phyloP scores from a whole-genome alignment of 2,888 invertebrate species.

The Drosophila quinaria region DNA sequence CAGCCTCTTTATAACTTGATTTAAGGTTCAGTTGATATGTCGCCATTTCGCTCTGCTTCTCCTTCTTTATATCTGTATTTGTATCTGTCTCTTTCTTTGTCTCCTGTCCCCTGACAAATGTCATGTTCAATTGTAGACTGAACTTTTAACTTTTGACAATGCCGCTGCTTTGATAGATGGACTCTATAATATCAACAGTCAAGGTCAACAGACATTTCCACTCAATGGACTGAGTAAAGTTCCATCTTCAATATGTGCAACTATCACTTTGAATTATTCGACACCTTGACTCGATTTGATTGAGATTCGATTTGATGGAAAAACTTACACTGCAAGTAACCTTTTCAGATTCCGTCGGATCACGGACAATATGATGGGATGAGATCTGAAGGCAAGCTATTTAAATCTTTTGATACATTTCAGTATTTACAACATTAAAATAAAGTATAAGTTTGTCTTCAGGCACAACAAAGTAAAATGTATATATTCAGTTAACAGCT shows the following conservation, averaged over 20 bases:
- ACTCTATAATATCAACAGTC: slow-evolving; percentile 48
- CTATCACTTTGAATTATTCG: slow-evolving; percentile 14
- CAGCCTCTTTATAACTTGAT: slow-evolving; percentile 79
- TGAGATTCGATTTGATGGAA: not conserved
- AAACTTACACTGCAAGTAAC: not conserved
- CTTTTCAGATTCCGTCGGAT: too few species aligned
- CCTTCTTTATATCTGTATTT: slow-evolving; percentile 24
- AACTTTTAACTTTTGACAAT: slow-evolving; percentile 74
- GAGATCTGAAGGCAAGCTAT: too few species aligned
- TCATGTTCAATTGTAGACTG: slow-evolving; percentile 75
- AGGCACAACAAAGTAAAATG: too few species aligned
- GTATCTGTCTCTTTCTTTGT: slow-evolving; percentile 16
- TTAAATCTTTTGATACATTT: too few species aligned
- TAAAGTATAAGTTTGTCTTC: too few species aligned
- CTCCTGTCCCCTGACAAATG: slow-evolving; percentile 64
- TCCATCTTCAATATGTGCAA: slow-evolving; percentile 29
- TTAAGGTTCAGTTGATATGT: slow-evolving; percentile 80
- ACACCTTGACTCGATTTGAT: slow-evolving; percentile 15
- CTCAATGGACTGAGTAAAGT: slow-evolving; percentile 30
- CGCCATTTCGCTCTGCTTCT: slow-evolving; percentile 48
- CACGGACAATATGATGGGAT: too few species aligned
- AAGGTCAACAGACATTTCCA: slow-evolving; percentile 38
- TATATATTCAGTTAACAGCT: too few species aligned
- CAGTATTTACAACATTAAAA: too few species aligned
- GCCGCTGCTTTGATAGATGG: slow-evolving; percentile 42